Conservation (phyloP, 2,888 invertebrate species). For the Synergus laeviventris region DNA sequence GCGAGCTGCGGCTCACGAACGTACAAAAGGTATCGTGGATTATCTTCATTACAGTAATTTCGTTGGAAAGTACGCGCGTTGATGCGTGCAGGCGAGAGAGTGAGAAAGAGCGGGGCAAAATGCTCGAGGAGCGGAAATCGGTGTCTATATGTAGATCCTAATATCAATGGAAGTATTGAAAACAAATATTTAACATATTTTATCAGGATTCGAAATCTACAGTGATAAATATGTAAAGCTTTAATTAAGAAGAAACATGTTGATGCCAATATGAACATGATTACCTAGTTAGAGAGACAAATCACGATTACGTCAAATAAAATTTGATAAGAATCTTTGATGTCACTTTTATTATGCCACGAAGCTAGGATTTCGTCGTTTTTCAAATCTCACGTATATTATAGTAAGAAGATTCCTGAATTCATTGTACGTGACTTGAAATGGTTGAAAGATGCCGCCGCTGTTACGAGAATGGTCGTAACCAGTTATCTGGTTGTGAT, state of each 20-base stretch:
- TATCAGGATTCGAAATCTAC: neutral
- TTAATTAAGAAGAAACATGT: neutral
- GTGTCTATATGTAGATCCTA: neutral
- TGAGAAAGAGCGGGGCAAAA: neutral
- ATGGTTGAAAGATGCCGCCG: conserved; percentile 18
- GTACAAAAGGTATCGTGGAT: conserved; percentile 19
- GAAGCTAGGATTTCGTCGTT: neutral
- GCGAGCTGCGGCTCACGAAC: conserved; percentile 22
- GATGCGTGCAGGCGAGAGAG: conserved; percentile 27
- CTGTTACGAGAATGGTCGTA: conserved; percentile 19
- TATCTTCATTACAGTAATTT: conserved; percentile 32
- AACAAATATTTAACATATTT: no score
- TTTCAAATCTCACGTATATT: neutral
- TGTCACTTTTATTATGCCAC: conserved; percentile 9
- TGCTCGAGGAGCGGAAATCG: neutral
- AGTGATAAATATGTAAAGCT: neutral
- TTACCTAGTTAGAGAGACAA: neutral
- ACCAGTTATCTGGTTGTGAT: conserved; percentile 10
- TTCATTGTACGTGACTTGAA: conserved; percentile 25
- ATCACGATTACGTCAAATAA: neutral
- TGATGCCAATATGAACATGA: neutral
- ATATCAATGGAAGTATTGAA: neutral
- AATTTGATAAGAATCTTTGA: neutral
- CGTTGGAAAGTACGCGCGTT: conserved; percentile 8
- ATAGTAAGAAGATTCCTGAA: conserved; percentile 3